Percentiles rank a stretch among this genome's conserved stretches.
Evolutionary conservation across 53 echinoderm and acorn worm species (phyloP).

Genomic region (Paracentrotus lividus): DNA sequence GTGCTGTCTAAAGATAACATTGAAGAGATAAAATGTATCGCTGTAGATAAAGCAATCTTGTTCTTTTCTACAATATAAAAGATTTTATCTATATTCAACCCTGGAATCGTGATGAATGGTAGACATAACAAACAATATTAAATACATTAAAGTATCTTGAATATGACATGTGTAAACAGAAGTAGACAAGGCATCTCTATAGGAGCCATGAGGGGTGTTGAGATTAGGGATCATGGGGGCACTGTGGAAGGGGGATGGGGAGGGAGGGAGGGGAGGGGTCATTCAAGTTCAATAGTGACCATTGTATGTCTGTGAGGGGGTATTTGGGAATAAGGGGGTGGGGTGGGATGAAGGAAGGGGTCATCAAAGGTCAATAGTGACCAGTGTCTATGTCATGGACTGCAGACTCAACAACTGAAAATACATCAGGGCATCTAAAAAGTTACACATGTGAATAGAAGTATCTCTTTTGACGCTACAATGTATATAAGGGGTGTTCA

Average conservation of each 20-base stretch:
- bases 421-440: too few species aligned
- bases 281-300: too few species aligned
- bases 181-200: neutral
- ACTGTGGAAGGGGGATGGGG: neutral
- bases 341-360: neutral
- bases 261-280: neutral
- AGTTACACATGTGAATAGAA: too few species aligned
- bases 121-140: neutral
- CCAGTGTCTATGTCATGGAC: too few species aligned
- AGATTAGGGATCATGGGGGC: neutral
- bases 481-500: too few species aligned
- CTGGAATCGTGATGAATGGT: neutral
- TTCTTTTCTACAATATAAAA: neutral
- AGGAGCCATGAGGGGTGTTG: too few species aligned
- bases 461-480: too few species aligned
- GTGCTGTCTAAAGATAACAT: neutral
- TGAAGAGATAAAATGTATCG: neutral
- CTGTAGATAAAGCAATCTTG: neutral
- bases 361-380: too few species aligned
- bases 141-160: neutral
- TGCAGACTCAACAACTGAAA: too few species aligned
- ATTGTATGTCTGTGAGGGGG: too few species aligned
- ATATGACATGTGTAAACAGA: neutral
- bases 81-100: neutral
- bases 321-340: neutral